Base-by-base conservation (phyloP, 1,140 invertebrate genomes). In the Lordiphosa clarofinis region DNA sequence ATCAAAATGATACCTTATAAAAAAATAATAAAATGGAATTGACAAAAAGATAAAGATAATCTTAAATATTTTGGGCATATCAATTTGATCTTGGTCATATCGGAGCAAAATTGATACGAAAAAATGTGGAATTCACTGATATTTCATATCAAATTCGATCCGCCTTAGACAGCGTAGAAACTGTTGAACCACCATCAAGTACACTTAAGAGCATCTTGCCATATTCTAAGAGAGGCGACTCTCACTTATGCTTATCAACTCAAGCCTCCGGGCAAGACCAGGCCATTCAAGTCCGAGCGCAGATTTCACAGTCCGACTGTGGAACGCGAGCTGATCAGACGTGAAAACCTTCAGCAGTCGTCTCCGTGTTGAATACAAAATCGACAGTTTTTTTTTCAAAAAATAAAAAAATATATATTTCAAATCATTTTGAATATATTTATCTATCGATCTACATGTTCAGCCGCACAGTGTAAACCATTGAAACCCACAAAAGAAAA, bases 191-290 rank as follows among this genome's bases (percentile, higher is more conserved):
- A 28, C 1, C 24, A 7, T 28, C 24, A 28, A 28, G 24, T 28
- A 28, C 24, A 28, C 24, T 28, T 28, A 28, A 28, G 24, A 28
- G 24, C 24, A 28, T 28, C 24, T 7, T 7, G 24, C 5, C 3
- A 5, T 6, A 7, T 6, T 28, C 24, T 28, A 28, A 28, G 24
- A 28, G 24, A 28, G 24, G 24, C 24, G 36, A 58, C 76, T 46
- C 24, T 46, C 43, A 49, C 66, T 82, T 60, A n/a, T 47, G 69
- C 78, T 84, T 82, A 84, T 82, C 78, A 70, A 44, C 24, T 12
- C 43, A 48, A 57, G 61, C 64, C 68, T 82, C 69, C 60, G 62
- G 73, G 73, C 78, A 84, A 78, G 69, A 69, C 78, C 69, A 78
- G 61, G 55, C 54, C 46, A 42, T 53, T 70, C 57, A 36, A 55